Evolutionary conservation across 2,113 vertebrate species (phyloP).

Genomic region (Willisornis vidua): DNA sequence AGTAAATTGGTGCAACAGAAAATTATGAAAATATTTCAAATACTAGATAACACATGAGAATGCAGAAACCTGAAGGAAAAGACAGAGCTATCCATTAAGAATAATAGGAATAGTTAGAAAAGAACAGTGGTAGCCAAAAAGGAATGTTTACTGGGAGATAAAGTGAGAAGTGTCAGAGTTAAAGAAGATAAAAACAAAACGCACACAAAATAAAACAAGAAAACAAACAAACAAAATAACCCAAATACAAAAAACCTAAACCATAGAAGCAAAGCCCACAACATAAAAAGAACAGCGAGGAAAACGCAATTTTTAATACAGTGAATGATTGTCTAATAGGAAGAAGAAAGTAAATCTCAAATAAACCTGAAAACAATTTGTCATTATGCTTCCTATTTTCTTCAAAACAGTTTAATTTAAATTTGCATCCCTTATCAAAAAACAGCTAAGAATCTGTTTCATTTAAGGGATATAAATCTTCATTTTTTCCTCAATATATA

Average conservation of each 20-base stretch:
- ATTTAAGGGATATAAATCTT: background rate
- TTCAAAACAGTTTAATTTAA: background rate
- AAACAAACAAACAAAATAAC: background rate
- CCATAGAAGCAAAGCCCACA: background rate
- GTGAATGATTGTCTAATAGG: background rate
- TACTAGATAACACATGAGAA: background rate
- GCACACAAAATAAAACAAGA: too few species aligned
- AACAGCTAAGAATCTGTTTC: background rate
- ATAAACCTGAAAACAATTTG: background rate
- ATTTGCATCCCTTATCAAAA: background rate
- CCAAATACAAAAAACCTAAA: background rate
- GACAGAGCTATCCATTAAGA: background rate
- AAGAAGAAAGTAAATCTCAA: background rate
- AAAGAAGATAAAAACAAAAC: background rate
- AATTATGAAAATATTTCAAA: background rate
- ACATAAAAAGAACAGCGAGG: background rate
- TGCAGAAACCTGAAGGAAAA: background rate
- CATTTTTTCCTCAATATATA: background rate
- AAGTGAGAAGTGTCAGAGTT: background rate
- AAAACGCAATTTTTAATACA: background rate
- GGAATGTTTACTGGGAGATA: background rate
- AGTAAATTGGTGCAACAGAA: background rate
- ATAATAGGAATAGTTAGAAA: background rate
- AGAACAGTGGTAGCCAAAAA: background rate
- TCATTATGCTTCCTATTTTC: background rate